These are phyloP conservation scores for Trypoxylon attenuatum DNA, from an alignment of 2,888 invertebrate genomes.

Conservation along the genomic window DNA sequence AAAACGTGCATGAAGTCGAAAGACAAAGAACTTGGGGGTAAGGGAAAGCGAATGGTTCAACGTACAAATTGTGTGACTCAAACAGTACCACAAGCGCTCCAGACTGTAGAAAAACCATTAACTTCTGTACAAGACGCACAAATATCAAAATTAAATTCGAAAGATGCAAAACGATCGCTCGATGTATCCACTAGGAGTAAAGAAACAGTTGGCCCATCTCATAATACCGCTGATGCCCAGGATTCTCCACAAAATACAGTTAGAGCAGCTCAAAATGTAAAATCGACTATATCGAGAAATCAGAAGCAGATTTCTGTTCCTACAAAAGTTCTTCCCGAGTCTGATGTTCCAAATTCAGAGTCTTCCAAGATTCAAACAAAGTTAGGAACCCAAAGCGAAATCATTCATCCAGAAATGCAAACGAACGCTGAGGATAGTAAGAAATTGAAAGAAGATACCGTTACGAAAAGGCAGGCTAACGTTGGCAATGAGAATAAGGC, in stretches of 20 bases:
- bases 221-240: conserved; percentile 31
- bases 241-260: conserved; percentile 38
- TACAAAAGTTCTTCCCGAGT: conserved; percentile 69
- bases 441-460: conserved; percentile 46
- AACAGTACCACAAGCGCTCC: conserved; percentile 35
- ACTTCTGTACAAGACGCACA: conserved; percentile 48
- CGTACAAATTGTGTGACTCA: conserved; percentile 25
- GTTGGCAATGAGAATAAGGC: conserved; percentile 72
- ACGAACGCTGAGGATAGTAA: conserved; percentile 28
- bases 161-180: conserved; percentile 42
- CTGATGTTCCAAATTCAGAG: conserved; percentile 67
- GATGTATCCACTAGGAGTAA: conserved; percentile 42
- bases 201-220: conserved; percentile 22
- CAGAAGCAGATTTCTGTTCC: conserved; percentile 61
- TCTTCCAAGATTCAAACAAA: conserved; percentile 73
- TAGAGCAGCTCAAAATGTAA: conserved; percentile 39
- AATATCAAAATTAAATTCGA: conserved; percentile 43
- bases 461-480: conserved; percentile 71
- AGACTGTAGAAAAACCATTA: conserved; percentile 35
- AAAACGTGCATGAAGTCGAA: conserved; percentile 40
- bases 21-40: conserved; percentile 51
- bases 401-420: conserved; percentile 24
- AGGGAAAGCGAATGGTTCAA: conserved; percentile 45
- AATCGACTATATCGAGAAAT: conserved; percentile 43
- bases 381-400: conserved; percentile 64